phyloP scores from a whole-genome alignment of 2,797 vertebrate genomes.

The Gymnocypris eckloni region DNA sequence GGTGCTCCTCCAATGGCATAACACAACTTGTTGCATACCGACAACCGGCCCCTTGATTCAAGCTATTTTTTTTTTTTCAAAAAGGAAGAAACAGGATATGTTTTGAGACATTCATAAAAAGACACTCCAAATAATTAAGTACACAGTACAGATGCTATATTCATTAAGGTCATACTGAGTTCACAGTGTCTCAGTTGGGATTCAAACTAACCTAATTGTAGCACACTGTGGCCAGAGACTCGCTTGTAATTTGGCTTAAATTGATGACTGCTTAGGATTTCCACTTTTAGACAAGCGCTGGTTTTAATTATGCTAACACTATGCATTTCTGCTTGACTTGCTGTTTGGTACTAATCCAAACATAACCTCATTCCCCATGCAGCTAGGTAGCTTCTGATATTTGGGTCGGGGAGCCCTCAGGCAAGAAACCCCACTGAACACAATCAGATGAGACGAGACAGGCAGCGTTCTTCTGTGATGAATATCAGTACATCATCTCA shows the following conservation, averaged over 20 bases:
- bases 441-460: slow-evolving; percentile 1
- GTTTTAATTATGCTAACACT: slow-evolving; percentile 28
- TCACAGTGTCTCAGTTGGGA: not conserved
- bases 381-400: not conserved
- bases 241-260: slow-evolving; percentile 7
- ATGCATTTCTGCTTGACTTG: slow-evolving; percentile 31
- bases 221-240: not conserved
- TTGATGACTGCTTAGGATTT: not conserved
- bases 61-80: slow-evolving; percentile 55
- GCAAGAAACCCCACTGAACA: not conserved
- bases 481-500: not conserved
- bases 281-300: not conserved
- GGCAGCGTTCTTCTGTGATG: not conserved
- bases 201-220: slow-evolving; percentile 32
- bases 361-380: slow-evolving; percentile 9
- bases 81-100: not conserved
- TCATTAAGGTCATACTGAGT: not conserved
- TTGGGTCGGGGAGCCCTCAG: not conserved
- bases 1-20: slow-evolving; percentile 94
- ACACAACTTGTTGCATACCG: slow-evolving; percentile 92
- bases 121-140: not conserved
- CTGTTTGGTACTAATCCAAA: slow-evolving; percentile 25
- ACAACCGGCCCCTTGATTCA: slow-evolving; percentile 77
- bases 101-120: not conserved
- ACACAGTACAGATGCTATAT: not conserved